Evolutionary conservation across 1,140 invertebrate genomes (phyloP), one percentile per base, ranked within the genome.

Genomic region (Bombus superbus): DNA sequence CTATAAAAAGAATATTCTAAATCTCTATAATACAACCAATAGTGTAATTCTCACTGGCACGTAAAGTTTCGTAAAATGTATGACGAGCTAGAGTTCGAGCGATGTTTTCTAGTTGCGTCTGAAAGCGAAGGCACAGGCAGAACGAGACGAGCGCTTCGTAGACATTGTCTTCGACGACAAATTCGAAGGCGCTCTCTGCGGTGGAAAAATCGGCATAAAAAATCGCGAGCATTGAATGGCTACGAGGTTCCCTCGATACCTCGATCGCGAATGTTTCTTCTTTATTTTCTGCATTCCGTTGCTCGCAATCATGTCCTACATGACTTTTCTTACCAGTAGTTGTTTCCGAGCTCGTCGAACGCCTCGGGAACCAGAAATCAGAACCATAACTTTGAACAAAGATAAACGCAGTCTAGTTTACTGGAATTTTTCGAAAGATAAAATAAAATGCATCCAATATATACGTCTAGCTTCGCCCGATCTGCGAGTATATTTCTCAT

Each of bases 201-300:
- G 42, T n/a, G 62, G 38, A 77, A 40, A 77, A 74, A 47, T 72
- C 35, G 10, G 15, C 22, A 35, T 35, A 57, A 18, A 77, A 83
- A 68, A 57, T 38, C 13, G 18, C 59, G 62, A 25, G 73, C 42
- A 53, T 44, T 32, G 44, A 53, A 57, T 42, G 59, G 28, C 9
- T 25, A 57, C 62, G 35, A 38, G 22, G 42, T 68, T 77, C 35
- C 81, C 10, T 13, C 47, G 73, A 77, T 83, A 83, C 11, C 64
- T 77, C 73, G 81, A 77, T 83, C 62, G 73, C 38, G 35, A 44
- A 82, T 28, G 35, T 11, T 57, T 77, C 32, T 66, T 28, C 44
- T 44, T 83, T 68, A 77, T 76, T 77, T 77, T 77, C 42, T 74
- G 18, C 35, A 57, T 83, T 42, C 38, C n/a, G 62, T 28, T 57